Evolutionary conservation across 2,888 invertebrate species (phyloP), one percentile per base, ranked within the genome.

Genomic region (Tenthredo notha): DNA sequence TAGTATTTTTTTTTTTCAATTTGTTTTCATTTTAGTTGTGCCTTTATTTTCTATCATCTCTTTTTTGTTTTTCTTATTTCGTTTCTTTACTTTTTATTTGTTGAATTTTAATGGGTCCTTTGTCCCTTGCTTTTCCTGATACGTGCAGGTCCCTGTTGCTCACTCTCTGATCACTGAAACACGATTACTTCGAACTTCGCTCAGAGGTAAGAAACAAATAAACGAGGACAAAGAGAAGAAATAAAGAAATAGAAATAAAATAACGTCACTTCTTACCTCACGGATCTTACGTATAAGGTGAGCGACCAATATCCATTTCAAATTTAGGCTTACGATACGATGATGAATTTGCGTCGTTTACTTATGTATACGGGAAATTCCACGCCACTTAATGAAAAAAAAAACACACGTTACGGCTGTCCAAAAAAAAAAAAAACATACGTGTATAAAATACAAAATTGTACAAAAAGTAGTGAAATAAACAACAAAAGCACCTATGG

Each of bases 61-160:
- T 21, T 43, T 12, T 70, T 70, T 18, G n/a, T 1, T 33, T 33
- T 33, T 33, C 4, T 33, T 9, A 1, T 29, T 67, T 67, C 7
- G 37, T 7, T 67, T 15, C 21, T 15, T 33, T 7, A 15, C 47
- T 77, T 40, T 77, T 77, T 40, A 40, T 80, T 37, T 37, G 58
- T 61, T 61, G 80, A 80, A 80, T 80, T 40, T 61, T 58, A 80
- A 80, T 58, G 80, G 78, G 37, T 80, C 80, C 80, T 80, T 61
- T 80, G 80, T 80, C 80, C 77, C 37, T 40, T 80, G 6, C 58
- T 80, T 80, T 80, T 61, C 80, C 80, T 80, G 58, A 61, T 80
- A 77, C 80, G 80, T n/a, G 37, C 37, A 72, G 18, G 29, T 70
- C 67, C 21, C 78, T 58, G 43, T 37, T 40, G 61, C 80, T 58